A percentile compares a stretch with the other conserved stretches of the same genome.
phyloP scores from a whole-genome alignment of 2,888 invertebrate genomes.

The Elmis aenea region DNA sequence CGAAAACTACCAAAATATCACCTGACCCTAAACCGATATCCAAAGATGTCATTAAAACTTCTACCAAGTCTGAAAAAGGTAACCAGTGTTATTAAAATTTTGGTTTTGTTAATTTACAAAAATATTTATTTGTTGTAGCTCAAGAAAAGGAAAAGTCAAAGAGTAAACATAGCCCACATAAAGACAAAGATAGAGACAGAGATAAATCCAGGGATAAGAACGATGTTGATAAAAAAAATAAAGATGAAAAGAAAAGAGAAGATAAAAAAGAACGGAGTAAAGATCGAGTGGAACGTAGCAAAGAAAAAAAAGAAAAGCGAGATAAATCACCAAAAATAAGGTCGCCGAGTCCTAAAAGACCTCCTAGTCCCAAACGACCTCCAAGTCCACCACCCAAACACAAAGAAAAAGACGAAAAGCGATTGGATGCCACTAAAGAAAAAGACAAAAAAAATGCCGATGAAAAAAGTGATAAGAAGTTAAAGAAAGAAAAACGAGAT shows the following conservation, averaged over 20 bases:
- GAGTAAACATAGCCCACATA: constrained; percentile 55
- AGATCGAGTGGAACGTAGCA: constrained; percentile 52
- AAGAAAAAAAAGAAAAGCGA: constrained; percentile 49
- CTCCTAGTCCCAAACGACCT: constrained; percentile 38
- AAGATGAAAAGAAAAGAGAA: constrained; percentile 45
- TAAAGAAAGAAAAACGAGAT: constrained; percentile 57
- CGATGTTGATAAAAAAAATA: constrained; percentile 48
- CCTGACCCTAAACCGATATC: constrained; percentile 54
- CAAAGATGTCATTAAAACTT: constrained; percentile 34
- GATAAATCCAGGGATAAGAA: constrained; percentile 45
- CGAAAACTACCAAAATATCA: constrained; percentile 66
- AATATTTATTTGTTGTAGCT: background rate
- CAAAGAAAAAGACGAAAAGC: constrained; percentile 35
- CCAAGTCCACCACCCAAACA: constrained; percentile 25
- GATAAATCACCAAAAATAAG: constrained; percentile 44
- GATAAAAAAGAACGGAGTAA: constrained; percentile 43
- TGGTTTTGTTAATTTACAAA: constrained; percentile 10
- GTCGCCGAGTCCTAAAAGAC: constrained; percentile 37
- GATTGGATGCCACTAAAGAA: constrained; percentile 37
- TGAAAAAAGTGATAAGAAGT: constrained; percentile 48
- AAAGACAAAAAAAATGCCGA: constrained; percentile 30
- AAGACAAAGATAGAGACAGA: constrained; percentile 46
- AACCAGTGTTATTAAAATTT: constrained; percentile 4
- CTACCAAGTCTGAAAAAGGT: constrained; percentile 56
- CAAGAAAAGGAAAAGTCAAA: constrained; percentile 39